Percentiles rank a stretch among this genome's conserved stretches.
Evolutionary conservation across 2,888 invertebrate genomes (phyloP).

Genomic region (Pharmacophagus antenor): DNA sequence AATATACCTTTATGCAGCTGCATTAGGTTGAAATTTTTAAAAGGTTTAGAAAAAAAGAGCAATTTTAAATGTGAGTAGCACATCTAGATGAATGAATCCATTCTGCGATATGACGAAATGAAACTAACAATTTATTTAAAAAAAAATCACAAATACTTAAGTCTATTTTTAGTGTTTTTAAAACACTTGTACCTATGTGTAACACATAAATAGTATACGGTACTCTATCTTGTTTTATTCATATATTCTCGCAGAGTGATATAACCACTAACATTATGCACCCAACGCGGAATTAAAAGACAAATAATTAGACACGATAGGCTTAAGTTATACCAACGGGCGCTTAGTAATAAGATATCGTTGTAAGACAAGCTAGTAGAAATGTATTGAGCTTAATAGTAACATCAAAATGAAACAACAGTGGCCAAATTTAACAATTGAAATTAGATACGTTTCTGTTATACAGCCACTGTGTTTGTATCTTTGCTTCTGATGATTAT

Average conservation of each 20-base stretch:
- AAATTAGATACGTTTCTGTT: background rate
- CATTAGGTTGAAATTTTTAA: background rate
- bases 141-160: no score
- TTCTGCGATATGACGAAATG: background rate
- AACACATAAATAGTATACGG: no score
- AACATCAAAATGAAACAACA: background rate
- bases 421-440: background rate
- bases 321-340: no score
- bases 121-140: background rate
- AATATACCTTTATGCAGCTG: background rate
- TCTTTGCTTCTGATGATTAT: background rate
- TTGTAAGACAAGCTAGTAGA: background rate
- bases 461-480: background rate
- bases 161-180: no score
- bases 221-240: no score
- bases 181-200: no score
- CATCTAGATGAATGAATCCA: conserved; percentile 2
- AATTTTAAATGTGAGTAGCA: background rate
- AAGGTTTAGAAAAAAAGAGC: background rate
- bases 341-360: no score
- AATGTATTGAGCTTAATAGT: background rate
- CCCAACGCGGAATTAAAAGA: no score
- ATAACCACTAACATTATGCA: no score
- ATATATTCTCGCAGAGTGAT: no score
- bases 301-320: no score